Evolutionary conservation across 2,797 vertebrate genomes (phyloP).

Genomic region (Scomberomorus guttatus): DNA sequence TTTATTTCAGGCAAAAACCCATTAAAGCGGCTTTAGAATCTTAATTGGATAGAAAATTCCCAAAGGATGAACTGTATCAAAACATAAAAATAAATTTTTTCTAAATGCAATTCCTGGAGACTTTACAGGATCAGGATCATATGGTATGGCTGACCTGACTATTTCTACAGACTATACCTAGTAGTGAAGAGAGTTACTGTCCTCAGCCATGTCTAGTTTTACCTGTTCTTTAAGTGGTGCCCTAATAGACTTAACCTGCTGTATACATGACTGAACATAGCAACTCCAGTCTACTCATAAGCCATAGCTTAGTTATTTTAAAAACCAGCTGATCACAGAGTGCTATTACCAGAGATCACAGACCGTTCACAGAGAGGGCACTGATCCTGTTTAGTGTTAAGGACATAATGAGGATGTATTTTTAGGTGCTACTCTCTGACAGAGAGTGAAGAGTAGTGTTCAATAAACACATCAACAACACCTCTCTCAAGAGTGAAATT

Average conservation of each 20-base stretch:
- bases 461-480: slow-evolving; percentile 41
- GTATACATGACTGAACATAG: slow-evolving; percentile 45
- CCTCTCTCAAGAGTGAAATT: not conserved
- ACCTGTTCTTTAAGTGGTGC: slow-evolving; percentile 50
- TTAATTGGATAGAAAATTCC: not conserved
- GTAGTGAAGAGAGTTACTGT: not conserved
- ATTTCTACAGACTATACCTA: slow-evolving; percentile 7
- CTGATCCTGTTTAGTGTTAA: slow-evolving; percentile 86
- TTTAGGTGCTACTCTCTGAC: slow-evolving; percentile 73
- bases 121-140: slow-evolving; percentile 8
- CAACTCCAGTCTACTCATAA: slow-evolving; percentile 54
- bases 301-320: slow-evolving; percentile 79
- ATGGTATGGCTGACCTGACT: not conserved
- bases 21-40: not conserved
- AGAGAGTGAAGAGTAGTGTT: slow-evolving; percentile 53
- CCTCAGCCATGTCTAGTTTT: slow-evolving; percentile 7
- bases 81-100: not conserved
- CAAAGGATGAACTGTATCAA: not conserved
- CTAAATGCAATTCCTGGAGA: not conserved
- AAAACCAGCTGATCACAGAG: slow-evolving; percentile 66
- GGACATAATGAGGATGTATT: slow-evolving; percentile 79
- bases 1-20: not conserved
- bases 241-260: slow-evolving; percentile 68
- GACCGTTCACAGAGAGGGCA: slow-evolving; percentile 56
- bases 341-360: too few species aligned